Percentiles rank a stretch among this genome's conserved stretches.
These are phyloP conservation scores for Danaus chrysippus DNA, from an alignment of 2,888 invertebrate species.

Conservation along the genomic window DNA sequence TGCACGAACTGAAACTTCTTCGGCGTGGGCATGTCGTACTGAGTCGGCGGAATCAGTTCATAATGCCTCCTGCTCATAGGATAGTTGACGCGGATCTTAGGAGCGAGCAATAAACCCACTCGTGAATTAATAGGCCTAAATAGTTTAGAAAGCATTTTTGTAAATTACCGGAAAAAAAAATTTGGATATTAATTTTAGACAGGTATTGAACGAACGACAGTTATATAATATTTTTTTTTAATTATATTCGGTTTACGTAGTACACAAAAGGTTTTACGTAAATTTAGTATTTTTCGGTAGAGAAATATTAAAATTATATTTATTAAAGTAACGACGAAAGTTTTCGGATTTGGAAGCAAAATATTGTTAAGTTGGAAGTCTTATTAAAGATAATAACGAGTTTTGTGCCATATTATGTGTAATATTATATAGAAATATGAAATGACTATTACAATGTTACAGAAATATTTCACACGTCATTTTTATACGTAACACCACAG, in stretches of 20 bases:
- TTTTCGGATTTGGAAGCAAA: too few species aligned
- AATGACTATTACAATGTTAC: too few species aligned
- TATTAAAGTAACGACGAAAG: too few species aligned
- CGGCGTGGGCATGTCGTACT: constrained; percentile 55
- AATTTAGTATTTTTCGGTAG: too few species aligned
- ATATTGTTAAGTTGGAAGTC: too few species aligned
- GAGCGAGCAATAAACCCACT: constrained; percentile 13
- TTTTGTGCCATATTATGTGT: too few species aligned
- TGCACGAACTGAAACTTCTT: constrained; percentile 43
- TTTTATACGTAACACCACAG: too few species aligned
- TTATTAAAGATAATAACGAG: too few species aligned
- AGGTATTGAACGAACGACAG: background rate
- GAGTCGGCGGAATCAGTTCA: constrained; percentile 49
- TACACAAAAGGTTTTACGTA: too few species aligned
- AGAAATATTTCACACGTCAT: too few species aligned
- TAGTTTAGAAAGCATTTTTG: constrained; percentile 48
- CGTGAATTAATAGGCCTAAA: constrained; percentile 31
- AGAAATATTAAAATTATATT: too few species aligned
- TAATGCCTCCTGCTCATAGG: constrained; percentile 18
- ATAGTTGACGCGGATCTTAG: constrained; percentile 22
- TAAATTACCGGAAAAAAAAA: constrained; percentile 8
- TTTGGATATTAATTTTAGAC: constrained; percentile 23
- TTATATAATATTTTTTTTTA: background rate
- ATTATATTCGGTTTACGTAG: background rate
- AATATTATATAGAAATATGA: too few species aligned